These are phyloP conservation scores for Saturnia japonica DNA, from an alignment of 2,888 invertebrate genomes.

Conservation along the genomic window DNA sequence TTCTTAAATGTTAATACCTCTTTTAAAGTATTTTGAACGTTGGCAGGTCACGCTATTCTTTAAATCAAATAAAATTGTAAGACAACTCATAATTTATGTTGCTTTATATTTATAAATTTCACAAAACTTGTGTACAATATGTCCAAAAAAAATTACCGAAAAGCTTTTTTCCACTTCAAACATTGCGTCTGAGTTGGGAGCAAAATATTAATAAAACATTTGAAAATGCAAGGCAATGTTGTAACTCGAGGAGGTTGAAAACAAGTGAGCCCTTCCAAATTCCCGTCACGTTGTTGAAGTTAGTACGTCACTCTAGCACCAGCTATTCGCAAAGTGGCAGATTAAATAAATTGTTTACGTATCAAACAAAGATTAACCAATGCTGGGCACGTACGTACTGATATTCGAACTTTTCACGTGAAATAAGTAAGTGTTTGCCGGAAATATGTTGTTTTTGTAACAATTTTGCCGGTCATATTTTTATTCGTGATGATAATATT, in stretches of 20 bases:
- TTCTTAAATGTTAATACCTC: background rate
- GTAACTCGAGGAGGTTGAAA: slow-evolving; percentile 2
- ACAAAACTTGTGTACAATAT: too few relatives aligned
- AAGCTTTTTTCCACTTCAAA: background rate
- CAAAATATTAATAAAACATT: background rate
- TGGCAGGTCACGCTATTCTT: too few relatives aligned
- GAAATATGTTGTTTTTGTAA: slow-evolving; percentile 3
- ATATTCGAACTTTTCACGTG: slow-evolving; percentile 19
- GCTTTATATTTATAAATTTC: background rate
- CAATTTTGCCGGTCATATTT: background rate
- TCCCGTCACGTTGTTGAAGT: slow-evolving; percentile 18
- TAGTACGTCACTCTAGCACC: slow-evolving; percentile 21
- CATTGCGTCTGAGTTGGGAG: background rate
- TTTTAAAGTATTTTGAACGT: too few relatives aligned
- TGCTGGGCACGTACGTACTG: slow-evolving; percentile 19
- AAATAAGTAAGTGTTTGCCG: background rate
- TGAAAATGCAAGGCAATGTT: background rate
- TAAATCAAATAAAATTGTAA: too few relatives aligned
- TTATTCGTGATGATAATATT: background rate
- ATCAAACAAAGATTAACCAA: slow-evolving; percentile 24
- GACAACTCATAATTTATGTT: too few relatives aligned
- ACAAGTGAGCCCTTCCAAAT: slow-evolving; percentile 7
- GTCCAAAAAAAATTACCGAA: background rate
- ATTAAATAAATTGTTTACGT: slow-evolving; percentile 24
- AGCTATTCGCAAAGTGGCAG: slow-evolving; percentile 18